Evolutionary conservation across 2,113 vertebrate genomes (phyloP).

Genomic region (Tiliqua scincoides): DNA sequence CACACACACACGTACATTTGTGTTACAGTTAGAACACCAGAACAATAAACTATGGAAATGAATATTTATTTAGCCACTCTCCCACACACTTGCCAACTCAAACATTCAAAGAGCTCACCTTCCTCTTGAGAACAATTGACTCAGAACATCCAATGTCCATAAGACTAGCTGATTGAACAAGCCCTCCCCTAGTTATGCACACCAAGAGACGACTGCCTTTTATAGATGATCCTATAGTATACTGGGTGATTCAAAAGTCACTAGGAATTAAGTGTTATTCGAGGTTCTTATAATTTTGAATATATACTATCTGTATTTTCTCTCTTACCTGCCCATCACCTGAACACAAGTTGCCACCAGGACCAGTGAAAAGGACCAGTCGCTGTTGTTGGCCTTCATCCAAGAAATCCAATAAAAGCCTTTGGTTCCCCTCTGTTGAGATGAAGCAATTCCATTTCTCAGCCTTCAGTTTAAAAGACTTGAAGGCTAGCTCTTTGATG

Average conservation of each 20-base stretch:
- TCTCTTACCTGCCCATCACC: constrained; percentile 74
- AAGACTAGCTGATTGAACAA: neutral
- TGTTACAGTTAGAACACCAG: neutral
- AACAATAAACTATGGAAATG: neutral
- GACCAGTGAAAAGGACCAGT: constrained; percentile 77
- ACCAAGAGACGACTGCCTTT: neutral
- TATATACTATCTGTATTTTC: constrained; percentile 11
- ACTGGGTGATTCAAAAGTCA: too few relatives aligned
- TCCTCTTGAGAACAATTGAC: neutral
- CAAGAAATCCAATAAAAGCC: constrained; percentile 78
- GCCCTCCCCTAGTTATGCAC: neutral
- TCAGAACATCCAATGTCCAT: neutral
- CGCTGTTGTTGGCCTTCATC: constrained; percentile 70
- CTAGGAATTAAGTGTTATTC: neutral
- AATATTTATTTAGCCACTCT: neutral
- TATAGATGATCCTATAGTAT: neutral
- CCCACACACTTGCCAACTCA: neutral
- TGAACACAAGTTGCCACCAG: constrained; percentile 77
- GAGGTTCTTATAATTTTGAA: neutral
- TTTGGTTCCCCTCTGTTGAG: constrained; percentile 81
- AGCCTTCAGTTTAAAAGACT: constrained; percentile 78
- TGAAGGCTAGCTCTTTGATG: constrained; percentile 78
- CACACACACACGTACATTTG: too few relatives aligned
- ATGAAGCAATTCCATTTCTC: constrained; percentile 86
- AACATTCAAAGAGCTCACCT: neutral